These are phyloP conservation scores for Pocillopora verrucosa DNA, from an alignment of 64 coral and sea anemone species.

Conservation along the genomic window DNA sequence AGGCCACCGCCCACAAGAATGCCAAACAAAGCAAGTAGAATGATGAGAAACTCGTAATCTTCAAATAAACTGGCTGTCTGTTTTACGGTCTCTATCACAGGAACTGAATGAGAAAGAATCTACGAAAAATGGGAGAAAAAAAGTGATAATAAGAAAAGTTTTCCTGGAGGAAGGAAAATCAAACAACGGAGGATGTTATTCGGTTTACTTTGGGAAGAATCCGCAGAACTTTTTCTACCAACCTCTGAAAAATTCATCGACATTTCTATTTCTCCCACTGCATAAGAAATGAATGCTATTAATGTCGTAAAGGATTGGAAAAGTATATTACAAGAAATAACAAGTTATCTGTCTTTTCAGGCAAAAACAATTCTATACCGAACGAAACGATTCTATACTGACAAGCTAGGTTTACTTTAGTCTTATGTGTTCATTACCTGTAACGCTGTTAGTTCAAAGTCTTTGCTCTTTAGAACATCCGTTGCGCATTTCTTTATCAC, in stretches of 20 bases:
- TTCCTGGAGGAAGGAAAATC: background rate
- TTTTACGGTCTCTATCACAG: background rate
- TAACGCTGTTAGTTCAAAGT: constrained; percentile 1
- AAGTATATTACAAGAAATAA: too few species aligned
- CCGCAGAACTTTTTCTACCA: too few species aligned
- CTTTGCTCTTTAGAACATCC: background rate
- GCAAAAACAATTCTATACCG: too few species aligned
- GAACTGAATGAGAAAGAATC: background rate
- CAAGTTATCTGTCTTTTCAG: too few species aligned
- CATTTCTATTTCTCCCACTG: too few species aligned
- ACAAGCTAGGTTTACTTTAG: too few species aligned
- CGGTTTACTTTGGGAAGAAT: too few species aligned
- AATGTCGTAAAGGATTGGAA: too few species aligned
- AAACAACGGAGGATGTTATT: too few species aligned
- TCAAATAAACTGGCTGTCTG: constrained; percentile 58
- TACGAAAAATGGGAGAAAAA: background rate
- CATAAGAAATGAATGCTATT: too few species aligned
- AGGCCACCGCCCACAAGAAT: constrained; percentile 34
- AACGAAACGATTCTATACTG: too few species aligned
- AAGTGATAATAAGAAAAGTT: background rate
- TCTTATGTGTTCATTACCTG: background rate
- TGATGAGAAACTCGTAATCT: constrained; percentile 71
- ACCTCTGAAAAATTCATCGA: too few species aligned
- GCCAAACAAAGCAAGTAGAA: constrained; percentile 63
- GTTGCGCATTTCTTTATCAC: constrained; percentile 10